Conservation (phyloP, 53 echinoderm and acorn worm species). For the Pentamera pediparva region DNA sequence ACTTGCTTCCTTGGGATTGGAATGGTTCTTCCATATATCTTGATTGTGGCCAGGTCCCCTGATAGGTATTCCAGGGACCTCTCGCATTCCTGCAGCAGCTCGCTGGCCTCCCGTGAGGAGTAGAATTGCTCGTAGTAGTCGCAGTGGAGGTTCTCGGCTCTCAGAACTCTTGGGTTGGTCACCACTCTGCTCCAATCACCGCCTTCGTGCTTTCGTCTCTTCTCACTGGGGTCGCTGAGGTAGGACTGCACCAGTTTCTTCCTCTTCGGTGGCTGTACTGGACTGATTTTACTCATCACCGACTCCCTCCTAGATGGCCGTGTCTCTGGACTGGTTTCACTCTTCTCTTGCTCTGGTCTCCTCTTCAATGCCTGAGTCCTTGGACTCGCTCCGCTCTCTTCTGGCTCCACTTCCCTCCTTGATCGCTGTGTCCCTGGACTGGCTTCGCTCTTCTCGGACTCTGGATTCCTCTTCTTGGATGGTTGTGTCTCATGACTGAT, state of each 20-base stretch:
- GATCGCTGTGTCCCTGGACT: no score
- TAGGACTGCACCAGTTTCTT: background rate
- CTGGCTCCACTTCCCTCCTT: no score
- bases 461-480: no score
- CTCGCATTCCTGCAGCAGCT: slow-evolving; percentile 51
- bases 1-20: slow-evolving; percentile 90
- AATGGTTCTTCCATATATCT: slow-evolving; percentile 65
- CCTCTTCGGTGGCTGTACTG: background rate
- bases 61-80: slow-evolving; percentile 59
- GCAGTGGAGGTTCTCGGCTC: slow-evolving; percentile 70
- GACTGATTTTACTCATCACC: background rate
- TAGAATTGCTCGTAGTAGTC: slow-evolving; percentile 58
- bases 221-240: background rate
- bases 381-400: no score
- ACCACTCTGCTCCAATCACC: background rate
- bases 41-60: slow-evolving; percentile 63
- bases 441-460: no score
- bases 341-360: no score
- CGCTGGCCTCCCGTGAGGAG: slow-evolving; percentile 44
- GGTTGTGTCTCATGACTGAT: no score
- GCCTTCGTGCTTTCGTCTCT: background rate
- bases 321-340: no score
- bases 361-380: no score
- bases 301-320: background rate
- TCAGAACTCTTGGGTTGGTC: background rate